These are phyloP conservation scores for Microdon myrmicae DNA, from an alignment of 2,888 invertebrate species.

Conservation along the genomic window DNA sequence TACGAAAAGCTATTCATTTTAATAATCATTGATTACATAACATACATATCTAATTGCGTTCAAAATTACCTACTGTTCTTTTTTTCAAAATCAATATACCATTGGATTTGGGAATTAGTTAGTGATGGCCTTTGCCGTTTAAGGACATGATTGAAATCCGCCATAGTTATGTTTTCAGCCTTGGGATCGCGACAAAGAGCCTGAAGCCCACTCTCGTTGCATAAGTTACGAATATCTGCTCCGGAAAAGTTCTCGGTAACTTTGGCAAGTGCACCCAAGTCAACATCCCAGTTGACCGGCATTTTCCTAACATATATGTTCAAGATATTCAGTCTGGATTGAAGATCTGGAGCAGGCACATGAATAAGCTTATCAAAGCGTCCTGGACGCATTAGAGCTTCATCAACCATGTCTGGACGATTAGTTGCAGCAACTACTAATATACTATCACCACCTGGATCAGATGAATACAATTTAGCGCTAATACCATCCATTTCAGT, in stretches of 20 bases:
- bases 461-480: conserved; percentile 18
- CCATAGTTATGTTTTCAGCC: conserved; percentile 58
- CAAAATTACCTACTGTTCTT: conserved; percentile 53
- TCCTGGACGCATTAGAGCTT: conserved; percentile 73
- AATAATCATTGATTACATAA: too few relatives aligned
- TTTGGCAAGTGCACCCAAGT: conserved; percentile 66
- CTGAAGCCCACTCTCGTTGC: conserved; percentile 72
- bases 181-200: conserved; percentile 70
- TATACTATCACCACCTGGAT: conserved; percentile 58
- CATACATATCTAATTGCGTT: too few relatives aligned
- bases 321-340: conserved; percentile 69
- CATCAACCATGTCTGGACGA: conserved; percentile 73
- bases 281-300: conserved; percentile 66
- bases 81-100: conserved; percentile 63
- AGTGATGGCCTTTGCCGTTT: conserved; percentile 66
- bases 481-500: conserved; percentile 77
- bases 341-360: conserved; percentile 71
- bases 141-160: conserved; percentile 66
- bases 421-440: conserved; percentile 76
- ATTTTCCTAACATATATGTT: conserved; percentile 66
- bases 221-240: conserved; percentile 73
- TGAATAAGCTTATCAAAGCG: conserved; percentile 73
- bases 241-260: conserved; percentile 71
- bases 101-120: conserved; percentile 62
- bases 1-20: too few relatives aligned